Conservation (phyloP, 2,797 vertebrate species). For the Pelodytes ibericus region DNA sequence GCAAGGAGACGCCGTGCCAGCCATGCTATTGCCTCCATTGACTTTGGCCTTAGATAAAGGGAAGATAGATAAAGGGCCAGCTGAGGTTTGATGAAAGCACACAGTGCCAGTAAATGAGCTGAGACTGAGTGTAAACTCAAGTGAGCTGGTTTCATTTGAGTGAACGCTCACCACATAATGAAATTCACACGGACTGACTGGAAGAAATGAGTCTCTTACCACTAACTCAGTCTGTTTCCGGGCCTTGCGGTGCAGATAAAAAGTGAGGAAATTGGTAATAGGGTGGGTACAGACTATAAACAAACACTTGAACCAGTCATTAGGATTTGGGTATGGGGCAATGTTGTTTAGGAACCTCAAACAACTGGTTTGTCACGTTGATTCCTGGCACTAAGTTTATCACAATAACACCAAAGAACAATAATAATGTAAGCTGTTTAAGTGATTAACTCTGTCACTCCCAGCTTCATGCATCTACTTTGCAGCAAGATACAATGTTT, state of each 20-base stretch:
- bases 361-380: conserved; percentile 1
- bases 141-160: not conserved
- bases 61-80: too few species aligned
- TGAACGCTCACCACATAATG: not conserved
- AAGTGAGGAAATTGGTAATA: conserved; percentile 41
- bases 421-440: not conserved
- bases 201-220: conserved; percentile 37
- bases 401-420: not conserved
- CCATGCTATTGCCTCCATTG: too few species aligned
- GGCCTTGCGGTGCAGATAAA: conserved; percentile 11
- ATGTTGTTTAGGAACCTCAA: not conserved
- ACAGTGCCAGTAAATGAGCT: too few species aligned
- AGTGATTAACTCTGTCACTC: not conserved
- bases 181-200: conserved; percentile 16
- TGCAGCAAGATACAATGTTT: not conserved
- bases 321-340: conserved; percentile 22
- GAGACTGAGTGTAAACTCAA: not conserved
- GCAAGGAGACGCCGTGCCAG: too few species aligned
- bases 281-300: not conserved
- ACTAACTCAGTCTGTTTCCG: conserved; percentile 41
- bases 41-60: too few species aligned
- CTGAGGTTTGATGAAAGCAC: too few species aligned
- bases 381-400: conserved; percentile 4
- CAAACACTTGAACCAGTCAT: conserved; percentile 1
- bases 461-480: not conserved